Evolutionary conservation across 2,113 vertebrate genomes (phyloP).

Genomic region (Anhinga rufa): DNA sequence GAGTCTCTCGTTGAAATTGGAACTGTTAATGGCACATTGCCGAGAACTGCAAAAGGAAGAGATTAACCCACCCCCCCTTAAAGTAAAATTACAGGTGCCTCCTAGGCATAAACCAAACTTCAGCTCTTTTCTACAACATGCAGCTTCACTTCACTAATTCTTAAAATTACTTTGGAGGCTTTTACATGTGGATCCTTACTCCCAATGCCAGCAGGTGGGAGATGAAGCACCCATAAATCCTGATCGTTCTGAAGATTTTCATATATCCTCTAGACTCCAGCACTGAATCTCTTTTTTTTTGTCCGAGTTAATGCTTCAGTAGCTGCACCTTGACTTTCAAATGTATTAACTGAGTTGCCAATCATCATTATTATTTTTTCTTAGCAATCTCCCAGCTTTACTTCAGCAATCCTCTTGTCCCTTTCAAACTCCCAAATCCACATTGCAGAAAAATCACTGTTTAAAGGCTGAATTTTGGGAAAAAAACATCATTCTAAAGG

Average conservation of each 20-base stretch:
- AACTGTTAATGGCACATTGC: background rate
- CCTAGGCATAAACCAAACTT: background rate
- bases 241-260: conserved; percentile 33
- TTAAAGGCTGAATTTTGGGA: background rate
- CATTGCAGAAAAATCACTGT: background rate
- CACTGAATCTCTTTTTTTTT: background rate
- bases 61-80: background rate
- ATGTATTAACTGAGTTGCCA: conserved; percentile 40
- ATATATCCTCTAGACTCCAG: background rate
- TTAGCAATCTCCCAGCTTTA: conserved; percentile 24
- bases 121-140: background rate
- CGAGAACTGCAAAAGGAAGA: background rate
- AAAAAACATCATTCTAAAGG: background rate
- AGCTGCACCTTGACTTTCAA: conserved; percentile 29
- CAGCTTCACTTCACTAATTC: conserved; percentile 41
- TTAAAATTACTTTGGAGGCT: conserved; percentile 46
- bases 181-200: background rate
- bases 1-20: background rate
- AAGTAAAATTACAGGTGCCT: conserved; percentile 25
- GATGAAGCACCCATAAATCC: conserved; percentile 7
- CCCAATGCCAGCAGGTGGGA: conserved; percentile 5
- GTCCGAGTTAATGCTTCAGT: conserved; percentile 1
- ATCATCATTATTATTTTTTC: conserved; percentile 27
- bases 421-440: background rate
- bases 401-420: background rate